phyloP scores from a whole-genome alignment of 92 coral and sea anemone genomes.

The Phymanthus crucifer region DNA sequence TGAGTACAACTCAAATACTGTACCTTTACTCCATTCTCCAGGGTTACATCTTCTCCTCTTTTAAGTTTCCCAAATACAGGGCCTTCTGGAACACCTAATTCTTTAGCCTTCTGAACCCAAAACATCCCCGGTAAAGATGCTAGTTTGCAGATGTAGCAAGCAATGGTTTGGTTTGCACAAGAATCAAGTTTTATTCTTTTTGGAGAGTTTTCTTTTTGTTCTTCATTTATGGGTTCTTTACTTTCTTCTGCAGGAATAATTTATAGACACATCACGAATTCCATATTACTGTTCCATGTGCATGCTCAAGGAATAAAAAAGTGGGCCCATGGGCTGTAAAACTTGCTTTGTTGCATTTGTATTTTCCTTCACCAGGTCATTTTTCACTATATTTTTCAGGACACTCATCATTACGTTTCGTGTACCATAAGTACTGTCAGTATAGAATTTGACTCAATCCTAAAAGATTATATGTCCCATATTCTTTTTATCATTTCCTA shows the following conservation, averaged over 20 bases:
- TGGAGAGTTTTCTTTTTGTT: background rate
- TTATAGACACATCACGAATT: background rate
- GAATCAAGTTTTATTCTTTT: constrained; percentile 56
- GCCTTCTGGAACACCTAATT: constrained; percentile 89
- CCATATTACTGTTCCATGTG: too few relatives aligned
- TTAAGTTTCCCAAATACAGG: constrained; percentile 82
- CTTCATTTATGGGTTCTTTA: background rate
- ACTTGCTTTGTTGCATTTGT: too few relatives aligned
- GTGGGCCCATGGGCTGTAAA: too few relatives aligned
- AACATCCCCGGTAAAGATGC: constrained; percentile 85
- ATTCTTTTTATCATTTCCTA: too few relatives aligned
- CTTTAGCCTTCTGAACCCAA: constrained; percentile 72
- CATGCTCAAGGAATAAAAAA: too few relatives aligned
- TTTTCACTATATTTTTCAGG: too few relatives aligned
- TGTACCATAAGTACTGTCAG: too few relatives aligned
- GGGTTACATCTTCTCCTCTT: constrained; percentile 59
- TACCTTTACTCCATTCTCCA: constrained; percentile 83
- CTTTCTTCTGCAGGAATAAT: background rate
- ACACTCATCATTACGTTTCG: too few relatives aligned
- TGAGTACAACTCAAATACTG: background rate
- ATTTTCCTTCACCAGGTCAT: too few relatives aligned
- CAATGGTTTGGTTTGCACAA: constrained; percentile 23
- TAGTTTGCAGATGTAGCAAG: constrained; percentile 80
- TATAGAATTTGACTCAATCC: too few relatives aligned
- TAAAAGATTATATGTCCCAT: too few relatives aligned